phyloP scores from a whole-genome alignment of 2,797 vertebrate species.

The Melanotaenia parkinsoni region DNA sequence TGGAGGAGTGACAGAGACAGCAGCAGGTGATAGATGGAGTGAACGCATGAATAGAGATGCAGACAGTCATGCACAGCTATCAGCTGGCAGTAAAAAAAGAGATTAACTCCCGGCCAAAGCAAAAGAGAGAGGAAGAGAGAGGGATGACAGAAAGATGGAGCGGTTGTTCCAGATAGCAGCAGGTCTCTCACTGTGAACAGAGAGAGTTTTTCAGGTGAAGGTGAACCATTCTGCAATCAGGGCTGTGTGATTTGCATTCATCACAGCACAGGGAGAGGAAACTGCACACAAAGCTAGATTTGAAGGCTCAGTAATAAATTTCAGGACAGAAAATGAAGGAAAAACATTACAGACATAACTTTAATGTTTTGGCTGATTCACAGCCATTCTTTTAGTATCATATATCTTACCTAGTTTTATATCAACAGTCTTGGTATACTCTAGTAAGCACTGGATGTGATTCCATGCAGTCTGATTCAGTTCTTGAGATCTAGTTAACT shows the following conservation, averaged over 20 bases:
- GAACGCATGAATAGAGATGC: conserved; percentile 74
- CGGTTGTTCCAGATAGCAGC: conserved; percentile 77
- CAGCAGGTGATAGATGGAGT: conserved; percentile 76
- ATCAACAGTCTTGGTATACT: neutral
- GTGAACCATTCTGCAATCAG: conserved; percentile 65
- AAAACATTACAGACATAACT: neutral
- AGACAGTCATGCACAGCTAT: conserved; percentile 75
- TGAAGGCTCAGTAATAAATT: neutral
- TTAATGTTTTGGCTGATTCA: conserved; percentile 1
- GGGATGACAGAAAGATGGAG: conserved; percentile 72
- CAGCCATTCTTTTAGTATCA: neutral
- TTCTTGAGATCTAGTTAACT: neutral
- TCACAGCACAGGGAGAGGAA: conserved; percentile 13
- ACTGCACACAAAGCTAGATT: neutral
- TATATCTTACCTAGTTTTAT: neutral
- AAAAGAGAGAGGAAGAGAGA: conserved; percentile 40
- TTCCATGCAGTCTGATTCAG: neutral
- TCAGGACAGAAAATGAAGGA: neutral
- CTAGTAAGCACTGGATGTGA: neutral
- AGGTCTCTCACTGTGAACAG: conserved; percentile 69
- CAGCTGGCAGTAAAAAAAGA: conserved; percentile 72
- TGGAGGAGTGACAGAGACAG: conserved; percentile 57
- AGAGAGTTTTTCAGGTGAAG: conserved; percentile 73
- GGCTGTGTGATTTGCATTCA: conserved; percentile 41
- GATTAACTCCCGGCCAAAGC: conserved; percentile 66